Conservation (phyloP, 2,797 vertebrate genomes). For the Pantherophis vulpinus region DNA sequence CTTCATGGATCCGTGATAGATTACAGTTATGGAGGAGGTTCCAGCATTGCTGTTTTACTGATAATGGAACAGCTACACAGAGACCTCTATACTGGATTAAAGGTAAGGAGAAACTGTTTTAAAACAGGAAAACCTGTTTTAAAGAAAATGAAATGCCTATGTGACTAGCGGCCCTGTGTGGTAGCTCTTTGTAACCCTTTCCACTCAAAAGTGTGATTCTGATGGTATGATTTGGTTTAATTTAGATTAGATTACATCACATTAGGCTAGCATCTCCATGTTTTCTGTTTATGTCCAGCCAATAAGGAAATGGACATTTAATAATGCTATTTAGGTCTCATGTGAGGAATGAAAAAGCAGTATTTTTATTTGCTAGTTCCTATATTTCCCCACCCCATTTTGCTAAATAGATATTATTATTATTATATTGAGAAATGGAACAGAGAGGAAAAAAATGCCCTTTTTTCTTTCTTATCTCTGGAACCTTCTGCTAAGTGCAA, state of each 20-base stretch:
- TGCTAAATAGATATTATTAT: background rate
- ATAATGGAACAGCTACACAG: slow-evolving; percentile 97
- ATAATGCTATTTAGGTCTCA: background rate
- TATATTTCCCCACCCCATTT: background rate
- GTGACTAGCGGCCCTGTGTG: background rate
- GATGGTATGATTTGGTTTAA: background rate
- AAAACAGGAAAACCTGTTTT: background rate
- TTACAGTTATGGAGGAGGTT: slow-evolving; percentile 87
- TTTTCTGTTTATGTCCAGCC: background rate
- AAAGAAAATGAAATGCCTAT: background rate
- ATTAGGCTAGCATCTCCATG: background rate
- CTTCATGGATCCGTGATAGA: slow-evolving; percentile 97
- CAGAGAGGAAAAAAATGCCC: background rate
- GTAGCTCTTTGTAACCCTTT: background rate
- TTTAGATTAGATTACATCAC: background rate
- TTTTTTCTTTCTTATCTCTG: background rate
- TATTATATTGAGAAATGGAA: background rate
- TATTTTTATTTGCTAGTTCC: background rate
- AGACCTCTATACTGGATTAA: slow-evolving; percentile 94
- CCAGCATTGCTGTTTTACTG: slow-evolving; percentile 91
- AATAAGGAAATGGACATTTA: background rate
- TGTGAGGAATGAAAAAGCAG: background rate
- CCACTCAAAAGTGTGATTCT: background rate
- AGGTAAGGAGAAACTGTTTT: slow-evolving; percentile 70
- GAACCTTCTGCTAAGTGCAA: background rate